A percentile compares a stretch with the other conserved stretches of the same genome.
These are phyloP conservation scores for Leptinotarsa rubiginosa DNA, from an alignment of 2,888 invertebrate species.

Conservation along the genomic window DNA sequence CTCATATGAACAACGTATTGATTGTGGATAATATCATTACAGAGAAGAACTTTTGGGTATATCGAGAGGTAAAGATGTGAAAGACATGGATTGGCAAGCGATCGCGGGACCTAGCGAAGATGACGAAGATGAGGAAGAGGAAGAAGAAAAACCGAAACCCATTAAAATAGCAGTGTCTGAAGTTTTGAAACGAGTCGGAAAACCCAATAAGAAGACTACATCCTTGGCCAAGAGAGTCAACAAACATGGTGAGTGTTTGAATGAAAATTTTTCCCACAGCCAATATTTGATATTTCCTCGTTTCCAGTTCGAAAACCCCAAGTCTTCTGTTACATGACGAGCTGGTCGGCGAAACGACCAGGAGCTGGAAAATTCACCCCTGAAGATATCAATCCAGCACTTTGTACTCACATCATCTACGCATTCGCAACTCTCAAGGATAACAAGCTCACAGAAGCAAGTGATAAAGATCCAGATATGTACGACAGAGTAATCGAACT, in stretches of 20 bases:
- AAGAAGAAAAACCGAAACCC: slow-evolving; percentile 78
- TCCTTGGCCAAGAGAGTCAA: slow-evolving; percentile 63
- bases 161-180: slow-evolving; percentile 83
- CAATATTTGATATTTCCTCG: background rate
- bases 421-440: slow-evolving; percentile 94
- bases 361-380: slow-evolving; percentile 90
- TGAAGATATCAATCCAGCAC: slow-evolving; percentile 86
- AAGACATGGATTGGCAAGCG: slow-evolving; percentile 87
- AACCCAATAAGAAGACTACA: slow-evolving; percentile 72
- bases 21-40: background rate
- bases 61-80: slow-evolving; percentile 83
- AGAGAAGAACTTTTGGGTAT: slow-evolving; percentile 89
- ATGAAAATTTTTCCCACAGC: no score
- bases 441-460: slow-evolving; percentile 82
- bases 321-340: slow-evolving; percentile 95
- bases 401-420: slow-evolving; percentile 95
- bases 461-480: slow-evolving; percentile 86
- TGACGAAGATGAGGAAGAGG: slow-evolving; percentile 69
- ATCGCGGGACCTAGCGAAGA: slow-evolving; percentile 76
- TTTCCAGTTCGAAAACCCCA: slow-evolving; percentile 83
- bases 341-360: slow-evolving; percentile 94
- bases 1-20: no score
- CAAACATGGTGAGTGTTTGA: slow-evolving; percentile 72
- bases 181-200: slow-evolving; percentile 76
- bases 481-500: slow-evolving; percentile 87